Conservation (phyloP, 2,113 vertebrate genomes). For the Platichthys stellatus region DNA sequence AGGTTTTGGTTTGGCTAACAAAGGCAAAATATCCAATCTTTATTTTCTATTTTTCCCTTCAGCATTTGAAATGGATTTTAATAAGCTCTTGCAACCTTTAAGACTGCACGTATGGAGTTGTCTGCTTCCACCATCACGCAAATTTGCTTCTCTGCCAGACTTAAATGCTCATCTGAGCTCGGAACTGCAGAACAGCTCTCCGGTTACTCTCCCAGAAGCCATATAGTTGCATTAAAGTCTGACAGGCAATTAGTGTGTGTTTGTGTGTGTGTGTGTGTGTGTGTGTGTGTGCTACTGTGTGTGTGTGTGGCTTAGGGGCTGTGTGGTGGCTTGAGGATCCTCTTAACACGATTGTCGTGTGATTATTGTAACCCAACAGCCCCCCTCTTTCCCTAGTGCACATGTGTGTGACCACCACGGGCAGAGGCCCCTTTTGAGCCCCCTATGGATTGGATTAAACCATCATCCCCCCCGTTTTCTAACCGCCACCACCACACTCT, state of each 20-base stretch:
- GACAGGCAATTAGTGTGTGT: constrained; percentile 56
- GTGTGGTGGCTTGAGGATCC: constrained; percentile 55
- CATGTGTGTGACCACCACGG: constrained; percentile 40
- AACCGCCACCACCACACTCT: constrained; percentile 20
- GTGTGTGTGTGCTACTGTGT: constrained; percentile 26
- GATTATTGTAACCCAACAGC: constrained; percentile 63
- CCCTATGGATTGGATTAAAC: constrained; percentile 44
- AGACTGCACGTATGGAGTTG: constrained; percentile 35
- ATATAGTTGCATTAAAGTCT: constrained; percentile 66
- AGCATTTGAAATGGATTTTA: constrained; percentile 27
- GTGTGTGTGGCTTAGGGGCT: constrained; percentile 58
- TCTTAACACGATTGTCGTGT: constrained; percentile 70
- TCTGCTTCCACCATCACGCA: constrained; percentile 37
- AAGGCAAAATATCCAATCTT: constrained; percentile 14
- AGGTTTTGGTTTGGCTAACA: neutral
- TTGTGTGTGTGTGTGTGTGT: constrained; percentile 36
- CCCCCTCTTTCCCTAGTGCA: constrained; percentile 11
- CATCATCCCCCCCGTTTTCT: constrained; percentile 19
- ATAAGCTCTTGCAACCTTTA: neutral
- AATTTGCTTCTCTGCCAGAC: constrained; percentile 40
- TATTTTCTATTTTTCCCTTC: neutral
- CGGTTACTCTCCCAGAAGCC: constrained; percentile 64
- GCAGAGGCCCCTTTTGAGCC: constrained; percentile 23
- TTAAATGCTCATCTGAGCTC: constrained; percentile 61
- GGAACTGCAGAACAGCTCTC: constrained; percentile 40